phyloP scores from a whole-genome alignment of 1,140 invertebrate genomes.

The Aphis gossypii region DNA sequence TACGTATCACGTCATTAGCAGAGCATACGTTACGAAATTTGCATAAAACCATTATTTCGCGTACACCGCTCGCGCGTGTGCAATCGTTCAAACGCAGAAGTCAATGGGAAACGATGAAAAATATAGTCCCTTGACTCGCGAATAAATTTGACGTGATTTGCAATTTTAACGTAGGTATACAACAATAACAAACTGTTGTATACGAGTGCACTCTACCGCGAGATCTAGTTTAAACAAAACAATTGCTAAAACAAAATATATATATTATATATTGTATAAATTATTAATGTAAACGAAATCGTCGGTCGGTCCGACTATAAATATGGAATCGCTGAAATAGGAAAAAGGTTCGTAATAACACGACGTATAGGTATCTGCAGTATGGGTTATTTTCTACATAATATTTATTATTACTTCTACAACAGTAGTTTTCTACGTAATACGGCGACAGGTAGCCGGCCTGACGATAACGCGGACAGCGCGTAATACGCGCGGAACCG shows the following conservation, averaged over 20 bases:
- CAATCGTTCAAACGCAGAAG: not conserved
- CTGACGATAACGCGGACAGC: not conserved
- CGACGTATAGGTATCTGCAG: not conserved
- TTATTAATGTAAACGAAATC: not conserved
- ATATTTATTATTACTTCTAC: too few relatives aligned
- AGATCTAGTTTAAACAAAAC: not conserved
- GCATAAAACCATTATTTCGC: not conserved
- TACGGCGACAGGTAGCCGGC: not conserved
- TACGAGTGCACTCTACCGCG: too few relatives aligned
- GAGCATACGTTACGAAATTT: not conserved
- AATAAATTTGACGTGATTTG: not conserved
- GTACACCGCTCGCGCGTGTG: not conserved
- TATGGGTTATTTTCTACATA: not conserved
- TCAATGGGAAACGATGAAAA: not conserved
- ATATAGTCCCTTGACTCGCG: not conserved
- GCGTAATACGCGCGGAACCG: not conserved
- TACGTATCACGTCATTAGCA: not conserved
- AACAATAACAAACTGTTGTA: not conserved
- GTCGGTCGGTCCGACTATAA: not conserved
- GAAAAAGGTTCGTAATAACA: not conserved
- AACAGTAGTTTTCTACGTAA: not conserved
- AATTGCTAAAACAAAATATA: not conserved
- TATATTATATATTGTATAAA: not conserved
- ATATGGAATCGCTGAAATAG: not conserved
- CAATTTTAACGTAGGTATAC: not conserved